Conservation (phyloP, 1,140 invertebrate genomes). For the Zophobas morio region DNA sequence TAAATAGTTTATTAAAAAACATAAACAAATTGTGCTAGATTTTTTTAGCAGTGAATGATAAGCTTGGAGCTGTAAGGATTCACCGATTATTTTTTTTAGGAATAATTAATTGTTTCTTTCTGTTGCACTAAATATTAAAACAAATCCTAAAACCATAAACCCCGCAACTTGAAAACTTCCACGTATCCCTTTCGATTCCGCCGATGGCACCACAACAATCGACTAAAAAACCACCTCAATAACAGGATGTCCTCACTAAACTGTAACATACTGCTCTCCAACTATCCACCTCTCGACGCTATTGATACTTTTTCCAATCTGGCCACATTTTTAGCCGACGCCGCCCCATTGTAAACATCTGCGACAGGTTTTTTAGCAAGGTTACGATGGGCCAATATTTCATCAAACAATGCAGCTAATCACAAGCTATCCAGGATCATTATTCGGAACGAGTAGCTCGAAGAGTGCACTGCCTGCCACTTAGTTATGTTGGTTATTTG, state of each 20-base stretch:
- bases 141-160: too few relatives aligned
- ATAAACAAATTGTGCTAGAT: too few relatives aligned
- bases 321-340: constrained; percentile 55
- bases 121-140: too few relatives aligned
- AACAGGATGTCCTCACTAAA: constrained; percentile 1
- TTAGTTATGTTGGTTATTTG: constrained; percentile 62
- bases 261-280: constrained; percentile 27
- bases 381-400: constrained; percentile 56
- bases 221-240: neutral
- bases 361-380: constrained; percentile 59
- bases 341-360: constrained; percentile 62
- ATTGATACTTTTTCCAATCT: constrained; percentile 47
- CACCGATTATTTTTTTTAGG: too few relatives aligned
- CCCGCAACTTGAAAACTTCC: too few relatives aligned
- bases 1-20: too few relatives aligned
- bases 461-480: constrained; percentile 57
- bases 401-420: constrained; percentile 63
- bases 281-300: neutral
- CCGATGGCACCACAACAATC: neutral
- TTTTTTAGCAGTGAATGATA: too few relatives aligned
- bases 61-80: too few relatives aligned
- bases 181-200: too few relatives aligned
- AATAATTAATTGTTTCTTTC: too few relatives aligned
- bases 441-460: constrained; percentile 23
- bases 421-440: constrained; percentile 53